Percentiles rank a stretch among this genome's conserved stretches.
These are phyloP conservation scores for Pelobates cultripes DNA, from an alignment of 2,797 vertebrate species.

Conservation along the genomic window DNA sequence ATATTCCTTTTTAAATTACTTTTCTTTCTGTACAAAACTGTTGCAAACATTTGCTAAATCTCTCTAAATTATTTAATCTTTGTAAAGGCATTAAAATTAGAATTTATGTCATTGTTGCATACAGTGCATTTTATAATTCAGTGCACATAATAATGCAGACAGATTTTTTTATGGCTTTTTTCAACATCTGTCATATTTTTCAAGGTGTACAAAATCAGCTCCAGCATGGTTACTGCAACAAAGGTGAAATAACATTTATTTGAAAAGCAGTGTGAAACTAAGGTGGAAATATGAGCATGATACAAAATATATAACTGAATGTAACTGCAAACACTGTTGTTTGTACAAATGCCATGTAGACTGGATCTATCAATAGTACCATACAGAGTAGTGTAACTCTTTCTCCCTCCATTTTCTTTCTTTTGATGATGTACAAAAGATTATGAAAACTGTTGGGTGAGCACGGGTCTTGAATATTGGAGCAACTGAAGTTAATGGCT, in stretches of 20 bases:
- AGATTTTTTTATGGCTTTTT: conserved; percentile 27
- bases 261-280: background rate
- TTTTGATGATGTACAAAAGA: too few relatives aligned
- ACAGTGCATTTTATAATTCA: conserved; percentile 33
- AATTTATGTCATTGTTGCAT: conserved; percentile 25
- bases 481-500: too few relatives aligned
- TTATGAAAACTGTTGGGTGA: too few relatives aligned
- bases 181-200: conserved; percentile 22
- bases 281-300: background rate
- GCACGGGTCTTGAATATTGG: too few relatives aligned
- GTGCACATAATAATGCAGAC: conserved; percentile 41
- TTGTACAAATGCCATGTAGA: too few relatives aligned
- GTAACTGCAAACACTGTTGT: background rate
- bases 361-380: too few relatives aligned
- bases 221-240: background rate
- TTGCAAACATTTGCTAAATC: conserved; percentile 27
- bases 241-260: background rate
- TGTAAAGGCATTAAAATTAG: conserved; percentile 9
- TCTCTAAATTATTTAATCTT: conserved; percentile 28
- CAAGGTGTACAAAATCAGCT: conserved; percentile 9
- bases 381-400: too few relatives aligned
- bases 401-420: too few relatives aligned
- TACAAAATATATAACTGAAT: background rate
- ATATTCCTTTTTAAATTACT: background rate
- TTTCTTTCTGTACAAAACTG: background rate